Evolutionary conservation across 2,888 invertebrate genomes (phyloP), one percentile per base, ranked within the genome.

Genomic region (Priocnemis perturbator): DNA sequence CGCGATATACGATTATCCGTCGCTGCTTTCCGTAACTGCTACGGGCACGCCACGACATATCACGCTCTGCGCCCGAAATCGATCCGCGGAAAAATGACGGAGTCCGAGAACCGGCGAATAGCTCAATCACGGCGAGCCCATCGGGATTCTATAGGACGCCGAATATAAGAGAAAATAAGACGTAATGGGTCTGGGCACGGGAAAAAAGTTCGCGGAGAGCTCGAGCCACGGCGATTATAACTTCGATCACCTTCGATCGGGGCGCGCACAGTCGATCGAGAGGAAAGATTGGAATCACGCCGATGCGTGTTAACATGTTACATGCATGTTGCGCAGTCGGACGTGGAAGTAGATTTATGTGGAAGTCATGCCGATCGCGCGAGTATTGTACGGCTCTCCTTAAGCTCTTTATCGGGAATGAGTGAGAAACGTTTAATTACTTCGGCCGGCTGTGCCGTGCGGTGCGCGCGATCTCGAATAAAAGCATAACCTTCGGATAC

Each of bases 231-330:
- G 59, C 64, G 60, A 62, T 68, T 71, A 57, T 55, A 59, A 59
- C 59, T 69, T 63, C 15, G 55, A 62, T 55, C 63, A 60, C 53
- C 52, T 69, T 37, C 63, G 71, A 82, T 81, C 82, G 76, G 26
- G 7, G 50, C 72, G 78, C 78, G 77, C 58, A 44, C 30, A 44
- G n/a, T 71, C 37, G 73, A 70, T 74, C 77, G 83, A 83, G 80
- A 79, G 78, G 81, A 79, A 77, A 84, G 84, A 83, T 83, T 79
- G 83, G 77, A 82, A 83, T 83, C 82, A 73, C 77, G 77, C 73
- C 79, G 77, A 83, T 81, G 81, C 83, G 83, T 83, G 83, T 84
- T 84, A 83, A 84, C 84, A 83, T 76, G 81, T 76, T 74, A 76
- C 80, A 75, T 81, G 73, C 77, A 78, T 76, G 79, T 74, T 76